These are phyloP conservation scores for Oncorhynchus nerka DNA, from an alignment of 2,113 vertebrate species.

Conservation along the genomic window DNA sequence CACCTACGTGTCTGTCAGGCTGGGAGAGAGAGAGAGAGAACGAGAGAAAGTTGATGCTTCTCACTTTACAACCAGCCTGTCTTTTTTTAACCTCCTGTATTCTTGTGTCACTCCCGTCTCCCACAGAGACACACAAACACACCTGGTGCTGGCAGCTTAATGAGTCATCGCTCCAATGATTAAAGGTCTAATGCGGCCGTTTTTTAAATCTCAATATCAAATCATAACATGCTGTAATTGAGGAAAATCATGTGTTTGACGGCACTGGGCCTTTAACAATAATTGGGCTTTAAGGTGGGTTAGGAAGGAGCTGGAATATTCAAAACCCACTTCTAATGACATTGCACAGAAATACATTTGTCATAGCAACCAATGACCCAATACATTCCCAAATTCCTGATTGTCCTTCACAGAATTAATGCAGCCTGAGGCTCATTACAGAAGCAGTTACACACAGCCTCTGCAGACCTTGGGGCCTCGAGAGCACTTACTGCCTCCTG, in stretches of 20 bases:
- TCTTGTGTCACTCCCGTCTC: constrained; percentile 4
- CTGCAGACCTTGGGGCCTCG: constrained; percentile 34
- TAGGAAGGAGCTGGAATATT: constrained; percentile 6
- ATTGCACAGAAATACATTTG: constrained; percentile 52
- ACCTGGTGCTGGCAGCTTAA: constrained; percentile 31
- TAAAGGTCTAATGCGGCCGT: too few species aligned
- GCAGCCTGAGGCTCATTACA: constrained; percentile 56
- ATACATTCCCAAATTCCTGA: constrained; percentile 54
- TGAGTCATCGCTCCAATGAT: constrained; percentile 42
- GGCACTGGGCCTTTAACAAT: constrained; percentile 20
- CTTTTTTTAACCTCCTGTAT: background rate
- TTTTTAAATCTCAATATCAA: too few species aligned
- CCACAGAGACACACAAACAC: constrained; percentile 11
- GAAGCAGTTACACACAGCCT: constrained; percentile 48
- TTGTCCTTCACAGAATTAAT: constrained; percentile 62
- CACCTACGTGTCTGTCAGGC: background rate
- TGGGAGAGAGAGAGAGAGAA: too few species aligned
- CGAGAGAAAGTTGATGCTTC: constrained; percentile 16
- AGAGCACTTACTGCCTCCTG: constrained; percentile 34
- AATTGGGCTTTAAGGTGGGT: constrained; percentile 36
- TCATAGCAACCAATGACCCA: constrained; percentile 63
- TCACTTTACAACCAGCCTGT: constrained; percentile 5
- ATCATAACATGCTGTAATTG: too few species aligned
- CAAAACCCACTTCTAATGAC: constrained; percentile 45
- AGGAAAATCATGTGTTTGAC: too few species aligned